These are phyloP conservation scores for Himantopus leucocephalus DNA, from an alignment of 2,113 vertebrate genomes.

Conservation along the genomic window DNA sequence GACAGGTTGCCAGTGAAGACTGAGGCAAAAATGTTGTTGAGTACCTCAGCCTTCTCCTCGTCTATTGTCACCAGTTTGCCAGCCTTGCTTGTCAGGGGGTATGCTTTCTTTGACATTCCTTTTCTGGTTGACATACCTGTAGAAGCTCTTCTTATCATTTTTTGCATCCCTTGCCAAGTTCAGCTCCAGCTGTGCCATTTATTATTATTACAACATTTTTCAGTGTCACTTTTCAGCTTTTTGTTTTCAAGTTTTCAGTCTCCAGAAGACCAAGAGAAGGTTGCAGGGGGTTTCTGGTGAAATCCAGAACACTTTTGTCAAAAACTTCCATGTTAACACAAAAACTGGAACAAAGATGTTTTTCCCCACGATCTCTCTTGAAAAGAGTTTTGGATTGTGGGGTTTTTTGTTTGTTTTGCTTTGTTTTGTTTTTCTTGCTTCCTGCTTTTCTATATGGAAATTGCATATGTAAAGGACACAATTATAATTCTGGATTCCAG, in stretches of 20 bases:
- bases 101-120: no score
- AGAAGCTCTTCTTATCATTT: no score
- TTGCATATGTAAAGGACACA: neutral
- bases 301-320: neutral
- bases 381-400: neutral
- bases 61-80: no score
- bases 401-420: neutral
- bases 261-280: neutral
- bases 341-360: neutral
- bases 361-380: neutral
- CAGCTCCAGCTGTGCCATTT: no score
- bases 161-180: no score
- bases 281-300: neutral
- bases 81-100: no score
- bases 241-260: neutral
- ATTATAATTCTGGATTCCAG: neutral
- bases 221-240: neutral
- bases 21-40: no score
- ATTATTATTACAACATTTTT: neutral
- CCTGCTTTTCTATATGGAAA: neutral
- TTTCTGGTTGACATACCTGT: no score
- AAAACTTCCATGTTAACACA: neutral
- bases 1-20: no score
- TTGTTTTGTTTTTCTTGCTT: neutral
- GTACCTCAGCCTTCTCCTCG: no score